These are phyloP conservation scores for Rhinoptilus africanus DNA, from an alignment of 2,113 vertebrate genomes.

Conservation along the genomic window DNA sequence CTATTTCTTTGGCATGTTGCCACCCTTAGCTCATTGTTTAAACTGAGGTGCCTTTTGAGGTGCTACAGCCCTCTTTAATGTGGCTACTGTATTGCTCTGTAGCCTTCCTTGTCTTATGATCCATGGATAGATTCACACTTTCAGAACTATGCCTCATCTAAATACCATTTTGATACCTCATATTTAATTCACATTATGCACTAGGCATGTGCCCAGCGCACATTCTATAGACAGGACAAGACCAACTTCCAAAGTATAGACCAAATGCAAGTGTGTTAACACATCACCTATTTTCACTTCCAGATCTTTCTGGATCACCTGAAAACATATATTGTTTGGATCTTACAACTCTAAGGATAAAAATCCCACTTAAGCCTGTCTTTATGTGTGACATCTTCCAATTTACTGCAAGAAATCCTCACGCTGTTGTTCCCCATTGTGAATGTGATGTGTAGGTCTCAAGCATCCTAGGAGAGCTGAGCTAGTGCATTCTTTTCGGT, in stretches of 20 bases:
- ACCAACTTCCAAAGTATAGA: neutral
- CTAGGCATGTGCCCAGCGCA: fast-evolving
- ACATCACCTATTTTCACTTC: neutral
- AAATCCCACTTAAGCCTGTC: neutral
- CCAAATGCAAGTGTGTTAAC: neutral
- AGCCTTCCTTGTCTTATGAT: neutral
- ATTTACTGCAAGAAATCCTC: neutral
- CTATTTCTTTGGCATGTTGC: neutral
- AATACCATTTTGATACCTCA: neutral
- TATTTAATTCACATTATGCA: neutral
- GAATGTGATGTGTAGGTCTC: neutral
- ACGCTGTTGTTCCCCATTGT: neutral
- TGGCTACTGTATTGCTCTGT: neutral
- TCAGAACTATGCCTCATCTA: neutral
- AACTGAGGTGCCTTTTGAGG: neutral
- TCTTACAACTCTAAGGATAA: neutral
- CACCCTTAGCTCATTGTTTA: neutral
- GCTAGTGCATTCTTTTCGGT: neutral
- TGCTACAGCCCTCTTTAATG: neutral
- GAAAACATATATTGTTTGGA: neutral
- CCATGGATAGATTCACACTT: neutral
- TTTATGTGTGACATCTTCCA: neutral
- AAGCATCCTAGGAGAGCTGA: neutral
- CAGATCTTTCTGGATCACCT: neutral
- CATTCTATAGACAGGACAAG: neutral